Conservation (phyloP, 1,140 invertebrate genomes). For the Drosophila jambulina region DNA sequence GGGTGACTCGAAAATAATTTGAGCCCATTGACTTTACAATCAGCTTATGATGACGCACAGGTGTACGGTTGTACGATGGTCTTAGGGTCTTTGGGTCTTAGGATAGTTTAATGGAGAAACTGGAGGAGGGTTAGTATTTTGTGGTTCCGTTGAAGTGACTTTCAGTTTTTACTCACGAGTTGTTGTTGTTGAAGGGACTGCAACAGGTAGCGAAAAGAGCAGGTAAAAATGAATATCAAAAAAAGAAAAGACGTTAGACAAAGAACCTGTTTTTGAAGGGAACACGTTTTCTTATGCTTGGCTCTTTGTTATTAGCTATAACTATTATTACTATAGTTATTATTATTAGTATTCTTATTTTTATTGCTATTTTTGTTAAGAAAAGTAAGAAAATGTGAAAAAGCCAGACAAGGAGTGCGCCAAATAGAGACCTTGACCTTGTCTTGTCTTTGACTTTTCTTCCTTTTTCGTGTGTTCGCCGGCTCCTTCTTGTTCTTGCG, state of each 20-base stretch:
- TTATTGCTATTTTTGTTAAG: conserved; percentile 2
- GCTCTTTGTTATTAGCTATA: conserved; percentile 1
- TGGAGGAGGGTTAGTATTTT: conserved; percentile 41
- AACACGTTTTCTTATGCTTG: conserved; percentile 26
- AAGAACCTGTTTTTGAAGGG: conserved; percentile 38
- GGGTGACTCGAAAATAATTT: conserved; percentile 30
- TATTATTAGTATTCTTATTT: conserved; percentile 1
- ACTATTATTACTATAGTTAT: conserved; percentile 6
- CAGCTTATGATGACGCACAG: conserved; percentile 50
- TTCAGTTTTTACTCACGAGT: conserved; percentile 51
- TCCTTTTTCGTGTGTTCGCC: conserved; percentile 17
- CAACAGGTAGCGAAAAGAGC: conserved; percentile 46
- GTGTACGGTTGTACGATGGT: conserved; percentile 11
- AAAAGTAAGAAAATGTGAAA: neutral
- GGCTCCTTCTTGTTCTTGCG: conserved; percentile 43
- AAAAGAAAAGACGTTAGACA: conserved; percentile 14
- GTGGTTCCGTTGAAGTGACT: conserved; percentile 64
- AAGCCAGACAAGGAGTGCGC: neutral
- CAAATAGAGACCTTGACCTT: conserved; percentile 57
- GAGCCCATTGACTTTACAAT: conserved; percentile 74
- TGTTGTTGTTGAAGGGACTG: conserved; percentile 15
- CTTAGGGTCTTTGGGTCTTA: conserved; percentile 5
- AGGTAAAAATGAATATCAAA: conserved; percentile 31
- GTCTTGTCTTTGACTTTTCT: conserved; percentile 51
- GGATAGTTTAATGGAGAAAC: conserved; percentile 11